A percentile compares a stretch with the other conserved stretches of the same genome.
Conservation (phyloP, 2,113 vertebrate genomes). For the Bagarius yarrelli region DNA sequence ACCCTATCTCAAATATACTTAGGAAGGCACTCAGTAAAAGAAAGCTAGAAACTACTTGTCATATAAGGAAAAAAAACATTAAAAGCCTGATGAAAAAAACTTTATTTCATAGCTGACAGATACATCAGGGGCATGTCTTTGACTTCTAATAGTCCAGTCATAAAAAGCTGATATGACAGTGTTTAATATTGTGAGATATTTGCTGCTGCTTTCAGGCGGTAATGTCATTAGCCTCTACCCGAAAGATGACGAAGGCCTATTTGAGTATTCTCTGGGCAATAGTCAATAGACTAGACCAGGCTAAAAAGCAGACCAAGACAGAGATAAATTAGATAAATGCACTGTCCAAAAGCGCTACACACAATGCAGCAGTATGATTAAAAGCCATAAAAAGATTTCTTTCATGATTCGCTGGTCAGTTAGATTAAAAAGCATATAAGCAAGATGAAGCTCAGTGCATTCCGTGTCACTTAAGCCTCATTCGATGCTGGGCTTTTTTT, state of each 20-base stretch:
- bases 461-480: slow-evolving; percentile 2
- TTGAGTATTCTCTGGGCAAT: slow-evolving; percentile 18
- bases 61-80: background rate
- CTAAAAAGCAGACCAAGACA: slow-evolving; percentile 18
- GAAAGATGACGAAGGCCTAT: slow-evolving; percentile 30
- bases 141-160: background rate
- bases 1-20: background rate
- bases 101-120: background rate
- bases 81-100: background rate
- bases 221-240: slow-evolving; percentile 26
- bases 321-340: slow-evolving; percentile 31
- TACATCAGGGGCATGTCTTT: background rate
- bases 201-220: slow-evolving; percentile 13
- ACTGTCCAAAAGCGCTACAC: slow-evolving; percentile 18
- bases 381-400: slow-evolving; percentile 15
- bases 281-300: background rate
- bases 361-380: slow-evolving; percentile 20
- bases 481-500: background rate
- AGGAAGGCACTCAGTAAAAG: background rate
- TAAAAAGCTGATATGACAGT: slow-evolving; percentile 6
- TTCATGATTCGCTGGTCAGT: slow-evolving; percentile 18
- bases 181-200: slow-evolving; percentile 23
- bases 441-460: slow-evolving; percentile 15
- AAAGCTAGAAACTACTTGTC: background rate
- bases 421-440: slow-evolving; percentile 18